Percentiles rank a stretch among this genome's conserved stretches.
phyloP scores from a whole-genome alignment of 2,888 invertebrate species.

The Cryptus viduatorius region DNA sequence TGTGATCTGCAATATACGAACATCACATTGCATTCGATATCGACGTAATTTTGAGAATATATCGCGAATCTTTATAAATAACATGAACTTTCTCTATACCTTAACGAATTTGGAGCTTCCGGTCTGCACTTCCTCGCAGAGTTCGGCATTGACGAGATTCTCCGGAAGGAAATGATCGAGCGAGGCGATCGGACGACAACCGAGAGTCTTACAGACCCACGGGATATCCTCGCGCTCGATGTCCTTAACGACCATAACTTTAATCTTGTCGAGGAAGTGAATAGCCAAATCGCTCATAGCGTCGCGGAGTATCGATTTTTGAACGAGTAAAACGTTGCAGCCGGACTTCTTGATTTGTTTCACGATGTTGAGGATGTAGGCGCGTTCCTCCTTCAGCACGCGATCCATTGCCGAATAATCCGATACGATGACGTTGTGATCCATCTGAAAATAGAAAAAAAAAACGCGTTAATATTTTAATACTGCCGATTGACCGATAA shows the following conservation, averaged over 20 bases:
- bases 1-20: conserved; percentile 87
- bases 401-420: conserved; percentile 99
- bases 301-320: conserved; percentile 94
- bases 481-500: background rate
- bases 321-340: conserved; percentile 98
- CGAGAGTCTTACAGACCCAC: conserved; percentile 97
- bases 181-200: conserved; percentile 98
- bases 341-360: conserved; percentile 99
- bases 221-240: conserved; percentile 99
- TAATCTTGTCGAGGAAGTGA: conserved; percentile 99
- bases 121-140: conserved; percentile 97
- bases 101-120: conserved; percentile 96
- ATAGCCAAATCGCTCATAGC: conserved; percentile 98
- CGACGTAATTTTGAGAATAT: background rate
- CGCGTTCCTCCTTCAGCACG: conserved; percentile 98
- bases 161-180: conserved; percentile 98
- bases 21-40: conserved; percentile 8
- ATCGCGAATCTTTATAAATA: background rate
- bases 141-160: conserved; percentile 95
- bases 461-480: background rate
- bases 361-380: conserved; percentile 98
- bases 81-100: conserved; percentile 83
- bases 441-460: conserved; percentile 89
- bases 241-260: conserved; percentile 99
- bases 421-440: conserved; percentile 97